Evolutionary conservation across 2,113 vertebrate species (phyloP), one percentile per base, ranked within the genome.

Genomic region (Cyanoramphus novaezelandiae): DNA sequence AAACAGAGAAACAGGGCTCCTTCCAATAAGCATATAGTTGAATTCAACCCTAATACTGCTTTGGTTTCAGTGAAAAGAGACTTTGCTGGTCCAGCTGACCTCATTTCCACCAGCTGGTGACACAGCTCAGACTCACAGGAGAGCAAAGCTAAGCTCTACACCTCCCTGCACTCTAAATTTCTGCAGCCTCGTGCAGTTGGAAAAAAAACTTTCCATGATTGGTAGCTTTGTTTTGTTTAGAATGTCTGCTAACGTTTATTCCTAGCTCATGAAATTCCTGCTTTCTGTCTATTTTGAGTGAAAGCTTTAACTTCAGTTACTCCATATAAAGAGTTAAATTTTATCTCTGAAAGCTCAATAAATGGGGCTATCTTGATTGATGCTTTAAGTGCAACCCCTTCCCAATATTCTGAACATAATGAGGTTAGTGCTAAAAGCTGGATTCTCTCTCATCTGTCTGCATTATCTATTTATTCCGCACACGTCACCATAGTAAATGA

Each of bases 341-440:
- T 76, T 77, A 21, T 28, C 69, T 78, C 78, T 80, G 80, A 86
- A 86, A 85, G 62, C 77, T 94, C 91, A 80, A 72, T 93, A 93
- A 91, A 91, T 23, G 49, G 57, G 59, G 41, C 82, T 93, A 39
- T 55, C 71, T 80, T 96, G 93, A 93, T 91, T 75, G 95, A 94
- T 94, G 78, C 28, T 89, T 82, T 85, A 96, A 96, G 91, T 92
- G 83, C 93, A 93, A 85, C 65, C 86, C 69, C 83, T 81, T 62
- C 86, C 77, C 86, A 92, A 57, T 82, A 92, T 92, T 94, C 92
- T 89, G 88, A 91, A 80, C 74, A 49, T 94, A 95, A 93, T 82
- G 91, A 96, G 90, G 96, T 95, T 96, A 94, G 76, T 67, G 85
- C 76, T 97, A 95, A 97, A 92, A 96, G 95, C 95, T 95, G 88